These are phyloP conservation scores for Drosophila bipectinata DNA, from an alignment of 1,140 invertebrate genomes.

Conservation along the genomic window DNA sequence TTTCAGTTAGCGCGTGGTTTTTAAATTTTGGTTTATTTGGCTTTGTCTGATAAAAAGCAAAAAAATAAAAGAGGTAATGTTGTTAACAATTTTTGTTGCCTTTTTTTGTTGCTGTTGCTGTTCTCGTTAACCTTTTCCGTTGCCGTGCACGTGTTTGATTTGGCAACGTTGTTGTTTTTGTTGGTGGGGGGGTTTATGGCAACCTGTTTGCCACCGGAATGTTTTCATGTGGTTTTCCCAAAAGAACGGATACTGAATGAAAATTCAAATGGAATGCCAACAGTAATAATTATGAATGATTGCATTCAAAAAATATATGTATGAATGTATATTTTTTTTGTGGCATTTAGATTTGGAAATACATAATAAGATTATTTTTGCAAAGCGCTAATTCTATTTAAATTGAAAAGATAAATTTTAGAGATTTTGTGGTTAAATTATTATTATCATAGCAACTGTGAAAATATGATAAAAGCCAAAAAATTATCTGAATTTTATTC, in stretches of 20 bases:
- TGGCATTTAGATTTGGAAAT: no score
- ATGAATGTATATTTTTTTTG: slow-evolving; percentile 26
- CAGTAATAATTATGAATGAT: slow-evolving; percentile 46
- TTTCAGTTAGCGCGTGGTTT: slow-evolving; percentile 52
- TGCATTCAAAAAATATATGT: slow-evolving; percentile 38
- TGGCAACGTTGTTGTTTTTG: slow-evolving; percentile 27
- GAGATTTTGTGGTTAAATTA: neutral
- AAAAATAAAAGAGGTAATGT: slow-evolving; percentile 19
- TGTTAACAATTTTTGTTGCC: slow-evolving; percentile 25
- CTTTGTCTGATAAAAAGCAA: slow-evolving; percentile 28
- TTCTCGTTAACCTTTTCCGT: slow-evolving; percentile 49
- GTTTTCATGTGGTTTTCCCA: slow-evolving; percentile 51
- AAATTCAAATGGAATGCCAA: slow-evolving; percentile 42
- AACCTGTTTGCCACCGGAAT: slow-evolving; percentile 74
- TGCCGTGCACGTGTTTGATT: slow-evolving; percentile 42
- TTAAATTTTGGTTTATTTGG: slow-evolving; percentile 42
- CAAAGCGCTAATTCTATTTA: no score
- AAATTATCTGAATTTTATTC: no score
- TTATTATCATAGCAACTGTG: no score
- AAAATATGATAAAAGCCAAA: no score
- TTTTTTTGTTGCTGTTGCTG: slow-evolving; percentile 13
- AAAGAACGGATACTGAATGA: slow-evolving; percentile 26
- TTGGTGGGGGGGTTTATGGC: slow-evolving; percentile 40
- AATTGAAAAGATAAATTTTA: no score
- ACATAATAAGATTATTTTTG: no score